Conservation (phyloP, 1,140 invertebrate genomes). For the Phortica variegata region DNA sequence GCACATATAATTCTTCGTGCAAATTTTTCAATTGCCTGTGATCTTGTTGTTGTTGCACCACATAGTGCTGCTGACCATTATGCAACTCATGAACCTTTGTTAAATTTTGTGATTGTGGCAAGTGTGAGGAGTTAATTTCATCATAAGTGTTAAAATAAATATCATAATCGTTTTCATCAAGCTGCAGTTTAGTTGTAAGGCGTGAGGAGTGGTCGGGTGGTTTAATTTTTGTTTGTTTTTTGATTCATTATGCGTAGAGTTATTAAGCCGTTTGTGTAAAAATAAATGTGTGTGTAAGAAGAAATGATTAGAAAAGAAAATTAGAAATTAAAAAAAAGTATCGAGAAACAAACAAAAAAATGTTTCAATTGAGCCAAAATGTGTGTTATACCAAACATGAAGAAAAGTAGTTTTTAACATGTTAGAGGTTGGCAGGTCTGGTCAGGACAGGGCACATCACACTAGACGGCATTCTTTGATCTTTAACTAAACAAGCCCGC, state of each 20-base stretch:
- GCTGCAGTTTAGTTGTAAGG: neutral
- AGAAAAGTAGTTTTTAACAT: no score
- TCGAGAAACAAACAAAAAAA: conserved; percentile 4
- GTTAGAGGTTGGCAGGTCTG: no score
- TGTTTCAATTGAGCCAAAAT: neutral
- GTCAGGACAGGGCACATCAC: no score
- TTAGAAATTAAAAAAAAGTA: conserved; percentile 28
- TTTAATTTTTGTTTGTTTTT: no score
- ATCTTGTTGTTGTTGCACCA: conserved; percentile 3
- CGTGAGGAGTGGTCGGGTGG: no score
- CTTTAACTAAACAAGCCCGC: neutral
- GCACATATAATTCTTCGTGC: no score
- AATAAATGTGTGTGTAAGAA: conserved; percentile 19
- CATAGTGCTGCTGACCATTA: conserved; percentile 11
- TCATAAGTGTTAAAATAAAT: conserved; percentile 45
- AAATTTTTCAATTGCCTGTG: no score
- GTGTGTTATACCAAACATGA: neutral
- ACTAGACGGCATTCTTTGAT: no score
- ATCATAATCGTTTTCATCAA: conserved; percentile 36
- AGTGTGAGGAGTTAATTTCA: conserved; percentile 32
- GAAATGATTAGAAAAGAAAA: conserved; percentile 27
- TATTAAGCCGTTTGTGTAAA: conserved; percentile 11
- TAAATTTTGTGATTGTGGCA: no score
- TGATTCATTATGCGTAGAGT: no score
- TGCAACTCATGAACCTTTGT: conserved; percentile 26